Evolutionary conservation across 2,888 invertebrate species (phyloP).

Genomic region (Scaptomyza polygonia): DNA sequence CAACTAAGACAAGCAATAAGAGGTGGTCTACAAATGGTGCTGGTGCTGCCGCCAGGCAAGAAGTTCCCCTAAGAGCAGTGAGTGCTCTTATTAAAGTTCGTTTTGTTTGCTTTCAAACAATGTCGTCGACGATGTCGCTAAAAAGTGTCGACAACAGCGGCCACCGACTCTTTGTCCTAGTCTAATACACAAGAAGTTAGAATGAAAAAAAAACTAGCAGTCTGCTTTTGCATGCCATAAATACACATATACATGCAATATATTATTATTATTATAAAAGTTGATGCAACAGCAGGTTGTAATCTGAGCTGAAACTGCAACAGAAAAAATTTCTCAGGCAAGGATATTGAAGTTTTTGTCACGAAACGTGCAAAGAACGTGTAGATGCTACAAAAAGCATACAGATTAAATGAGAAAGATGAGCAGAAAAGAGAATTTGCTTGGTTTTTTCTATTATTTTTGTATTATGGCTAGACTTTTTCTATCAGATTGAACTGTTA

Average conservation of each 20-base stretch:
- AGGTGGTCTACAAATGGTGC: conserved; percentile 26
- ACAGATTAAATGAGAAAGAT: not conserved
- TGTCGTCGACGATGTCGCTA: conserved; percentile 53
- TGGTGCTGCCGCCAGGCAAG: not conserved
- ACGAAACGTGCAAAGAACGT: conserved; percentile 1
- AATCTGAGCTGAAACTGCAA: conserved; percentile 1
- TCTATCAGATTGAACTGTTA: not conserved
- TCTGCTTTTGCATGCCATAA: conserved; percentile 22
- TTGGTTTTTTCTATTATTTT: not conserved
- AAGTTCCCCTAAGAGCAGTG: conserved; percentile 34
- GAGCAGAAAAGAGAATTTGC: not conserved
- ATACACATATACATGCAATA: conserved; percentile 19
- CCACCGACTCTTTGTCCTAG: conserved; percentile 22
- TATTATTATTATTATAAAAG: conserved; percentile 15
- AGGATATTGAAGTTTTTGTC: conserved; percentile 2
- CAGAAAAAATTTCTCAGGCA: not conserved
- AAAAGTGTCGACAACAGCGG: conserved; percentile 47
- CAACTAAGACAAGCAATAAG: conserved; percentile 45
- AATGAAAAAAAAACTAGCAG: conserved; percentile 22
- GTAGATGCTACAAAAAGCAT: not conserved
- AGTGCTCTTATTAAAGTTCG: conserved; percentile 76
- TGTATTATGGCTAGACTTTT: not conserved
- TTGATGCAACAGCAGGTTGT: conserved; percentile 23
- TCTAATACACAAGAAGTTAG: not conserved
- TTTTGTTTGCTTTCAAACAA: conserved; percentile 75